Percentiles rank a stretch among this genome's conserved stretches.
Evolutionary conservation across 2,888 invertebrate species (phyloP).

Genomic region (Baccha elongata): DNA sequence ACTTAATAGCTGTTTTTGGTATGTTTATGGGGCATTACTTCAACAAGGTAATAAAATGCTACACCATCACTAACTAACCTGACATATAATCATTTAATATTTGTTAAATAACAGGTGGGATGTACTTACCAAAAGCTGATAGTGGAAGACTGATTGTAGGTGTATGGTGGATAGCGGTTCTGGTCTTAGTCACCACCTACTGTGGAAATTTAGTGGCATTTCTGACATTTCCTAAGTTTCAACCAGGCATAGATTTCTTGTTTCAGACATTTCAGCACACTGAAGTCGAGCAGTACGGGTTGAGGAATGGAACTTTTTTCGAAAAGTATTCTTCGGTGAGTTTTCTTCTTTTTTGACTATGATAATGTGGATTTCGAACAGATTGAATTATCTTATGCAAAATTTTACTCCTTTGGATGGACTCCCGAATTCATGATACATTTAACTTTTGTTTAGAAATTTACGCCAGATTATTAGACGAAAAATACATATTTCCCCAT

Average conservation of each 20-base stretch:
- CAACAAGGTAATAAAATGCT: constrained; percentile 89
- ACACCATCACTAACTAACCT: background rate
- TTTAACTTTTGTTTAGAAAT: no score
- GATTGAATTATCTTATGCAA: no score
- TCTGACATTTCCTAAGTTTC: constrained; percentile 91
- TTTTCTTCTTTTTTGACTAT: no score
- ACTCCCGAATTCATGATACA: no score
- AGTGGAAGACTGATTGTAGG: constrained; percentile 93
- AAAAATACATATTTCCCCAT: no score
- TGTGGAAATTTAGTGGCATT: constrained; percentile 96
- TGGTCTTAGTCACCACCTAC: constrained; percentile 94
- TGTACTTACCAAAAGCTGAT: constrained; percentile 92
- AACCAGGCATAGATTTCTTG: constrained; percentile 80
- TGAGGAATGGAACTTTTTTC: constrained; percentile 89
- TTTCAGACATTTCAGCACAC: constrained; percentile 82
- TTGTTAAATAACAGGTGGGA: no score
- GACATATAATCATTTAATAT: no score
- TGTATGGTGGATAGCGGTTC: constrained; percentile 95
- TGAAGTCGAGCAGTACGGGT: constrained; percentile 88
- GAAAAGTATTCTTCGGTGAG: constrained; percentile 85
- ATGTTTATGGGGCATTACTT: constrained; percentile 94
- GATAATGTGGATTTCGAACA: no score
- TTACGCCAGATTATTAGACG: no score
- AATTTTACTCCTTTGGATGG: no score
- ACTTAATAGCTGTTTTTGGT: constrained; percentile 83